phyloP scores from a whole-genome alignment of 2,113 vertebrate genomes.

The Pituophis catenifer region DNA sequence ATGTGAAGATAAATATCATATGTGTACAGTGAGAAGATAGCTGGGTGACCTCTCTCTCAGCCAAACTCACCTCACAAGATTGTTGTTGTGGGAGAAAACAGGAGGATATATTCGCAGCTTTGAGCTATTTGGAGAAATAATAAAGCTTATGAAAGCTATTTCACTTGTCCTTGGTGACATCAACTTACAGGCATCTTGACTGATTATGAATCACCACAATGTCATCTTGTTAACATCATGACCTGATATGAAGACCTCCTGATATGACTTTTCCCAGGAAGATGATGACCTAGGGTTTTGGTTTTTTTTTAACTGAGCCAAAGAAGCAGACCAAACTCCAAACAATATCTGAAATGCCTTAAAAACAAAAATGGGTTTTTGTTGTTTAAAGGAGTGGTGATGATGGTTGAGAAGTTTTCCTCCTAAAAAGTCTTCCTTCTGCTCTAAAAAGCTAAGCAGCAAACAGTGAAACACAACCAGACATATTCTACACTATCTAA shows the following conservation, averaged over 20 bases:
- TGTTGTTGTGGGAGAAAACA: too few species aligned
- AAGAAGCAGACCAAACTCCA: background rate
- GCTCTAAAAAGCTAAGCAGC: background rate
- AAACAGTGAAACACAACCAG: background rate
- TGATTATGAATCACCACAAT: background rate
- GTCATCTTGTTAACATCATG: background rate
- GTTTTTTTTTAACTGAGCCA: background rate
- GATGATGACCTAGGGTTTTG: too few species aligned
- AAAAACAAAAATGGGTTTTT: background rate
- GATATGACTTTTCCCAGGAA: background rate
- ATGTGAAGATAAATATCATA: background rate
- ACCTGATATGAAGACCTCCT: background rate
- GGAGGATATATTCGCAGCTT: too few species aligned
- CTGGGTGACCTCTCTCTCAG: too few species aligned
- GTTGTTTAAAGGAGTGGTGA: background rate
- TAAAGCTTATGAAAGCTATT: background rate
- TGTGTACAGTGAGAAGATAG: background rate
- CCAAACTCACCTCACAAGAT: too few species aligned
- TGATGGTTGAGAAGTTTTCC: background rate
- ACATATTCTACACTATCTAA: background rate
- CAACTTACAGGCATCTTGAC: background rate
- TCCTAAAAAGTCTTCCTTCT: background rate
- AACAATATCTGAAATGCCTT: background rate
- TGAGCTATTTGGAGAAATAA: too few species aligned
- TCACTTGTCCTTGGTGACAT: background rate